Conservation (phyloP, 2,113 vertebrate genomes). For the Argyrosomus japonicus region DNA sequence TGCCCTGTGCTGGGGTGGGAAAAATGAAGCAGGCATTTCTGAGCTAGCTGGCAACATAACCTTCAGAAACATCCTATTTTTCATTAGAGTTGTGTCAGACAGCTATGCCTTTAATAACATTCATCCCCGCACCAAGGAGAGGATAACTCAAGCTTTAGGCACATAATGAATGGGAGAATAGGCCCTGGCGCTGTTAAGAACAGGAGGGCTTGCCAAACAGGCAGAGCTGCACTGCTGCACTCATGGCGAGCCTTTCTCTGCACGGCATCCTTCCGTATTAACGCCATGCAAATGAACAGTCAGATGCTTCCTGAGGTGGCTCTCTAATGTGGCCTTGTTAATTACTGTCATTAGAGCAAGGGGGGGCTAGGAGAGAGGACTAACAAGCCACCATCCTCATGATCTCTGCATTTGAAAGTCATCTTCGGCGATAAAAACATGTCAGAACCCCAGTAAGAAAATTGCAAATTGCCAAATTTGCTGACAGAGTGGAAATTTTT, state of each 20-base stretch:
- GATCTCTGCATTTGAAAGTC: conserved; percentile 96
- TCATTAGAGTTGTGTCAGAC: conserved; percentile 88
- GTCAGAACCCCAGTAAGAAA: conserved; percentile 90
- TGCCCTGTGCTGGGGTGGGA: conserved; percentile 75
- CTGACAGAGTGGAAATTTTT: conserved; percentile 91
- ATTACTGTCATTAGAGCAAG: conserved; percentile 94
- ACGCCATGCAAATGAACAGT: conserved; percentile 92
- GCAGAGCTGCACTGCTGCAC: conserved; percentile 75
- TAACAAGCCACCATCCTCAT: conserved; percentile 94
- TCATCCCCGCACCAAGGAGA: conserved; percentile 86
- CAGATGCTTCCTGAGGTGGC: conserved; percentile 89
- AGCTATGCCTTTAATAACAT: conserved; percentile 87
- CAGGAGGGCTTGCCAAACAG: conserved; percentile 75
- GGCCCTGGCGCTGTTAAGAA: conserved; percentile 77
- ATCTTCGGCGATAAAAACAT: conserved; percentile 94
- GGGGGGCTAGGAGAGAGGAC: conserved; percentile 83
- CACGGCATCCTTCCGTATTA: conserved; percentile 85
- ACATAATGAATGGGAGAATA: conserved; percentile 87
- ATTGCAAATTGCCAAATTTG: conserved; percentile 97
- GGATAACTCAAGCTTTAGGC: conserved; percentile 86
- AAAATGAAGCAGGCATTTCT: conserved; percentile 85
- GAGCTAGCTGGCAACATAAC: conserved; percentile 85
- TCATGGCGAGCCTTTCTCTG: conserved; percentile 85
- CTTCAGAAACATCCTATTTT: conserved; percentile 89
- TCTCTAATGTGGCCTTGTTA: conserved; percentile 94